Conservation (phyloP, 2,888 invertebrate species). For the Lissonota sp. region DNA sequence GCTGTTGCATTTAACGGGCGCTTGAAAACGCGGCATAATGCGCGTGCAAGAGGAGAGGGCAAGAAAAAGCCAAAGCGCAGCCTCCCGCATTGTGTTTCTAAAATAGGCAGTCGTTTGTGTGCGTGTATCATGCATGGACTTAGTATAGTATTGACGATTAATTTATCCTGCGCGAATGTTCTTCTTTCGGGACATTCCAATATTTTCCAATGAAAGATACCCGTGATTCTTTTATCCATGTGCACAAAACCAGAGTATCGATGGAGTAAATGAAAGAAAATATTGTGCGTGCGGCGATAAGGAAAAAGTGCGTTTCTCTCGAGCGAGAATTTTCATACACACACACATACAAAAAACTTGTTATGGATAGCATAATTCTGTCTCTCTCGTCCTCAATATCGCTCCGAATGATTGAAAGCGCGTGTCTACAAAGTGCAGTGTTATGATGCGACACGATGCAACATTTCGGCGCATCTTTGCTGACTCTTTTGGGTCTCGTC, state of each 20-base stretch:
- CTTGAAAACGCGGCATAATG: constrained; percentile 48
- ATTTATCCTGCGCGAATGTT: too few species aligned
- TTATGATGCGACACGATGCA: constrained; percentile 68
- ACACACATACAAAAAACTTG: constrained; percentile 6
- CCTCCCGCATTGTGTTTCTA: too few species aligned
- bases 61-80: too few species aligned
- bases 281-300: constrained; percentile 16
- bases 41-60: background rate
- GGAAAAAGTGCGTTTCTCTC: constrained; percentile 16
- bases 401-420: constrained; percentile 19
- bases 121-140: too few species aligned
- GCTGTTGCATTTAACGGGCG: constrained; percentile 7
- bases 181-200: too few species aligned
- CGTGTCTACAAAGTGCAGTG: constrained; percentile 44
- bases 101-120: too few species aligned
- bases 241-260: too few species aligned
- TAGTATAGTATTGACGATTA: too few species aligned
- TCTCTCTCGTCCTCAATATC: constrained; percentile 4
- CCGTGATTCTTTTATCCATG: too few species aligned
- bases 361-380: constrained; percentile 35
- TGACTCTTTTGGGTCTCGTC: constrained; percentile 59
- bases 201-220: too few species aligned
- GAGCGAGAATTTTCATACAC: too few species aligned
- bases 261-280: background rate
- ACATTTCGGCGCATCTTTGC: constrained; percentile 63